Evolutionary conservation across 1,140 invertebrate genomes (phyloP), one percentile per base, ranked within the genome.

Genomic region (Fopius arisanus): DNA sequence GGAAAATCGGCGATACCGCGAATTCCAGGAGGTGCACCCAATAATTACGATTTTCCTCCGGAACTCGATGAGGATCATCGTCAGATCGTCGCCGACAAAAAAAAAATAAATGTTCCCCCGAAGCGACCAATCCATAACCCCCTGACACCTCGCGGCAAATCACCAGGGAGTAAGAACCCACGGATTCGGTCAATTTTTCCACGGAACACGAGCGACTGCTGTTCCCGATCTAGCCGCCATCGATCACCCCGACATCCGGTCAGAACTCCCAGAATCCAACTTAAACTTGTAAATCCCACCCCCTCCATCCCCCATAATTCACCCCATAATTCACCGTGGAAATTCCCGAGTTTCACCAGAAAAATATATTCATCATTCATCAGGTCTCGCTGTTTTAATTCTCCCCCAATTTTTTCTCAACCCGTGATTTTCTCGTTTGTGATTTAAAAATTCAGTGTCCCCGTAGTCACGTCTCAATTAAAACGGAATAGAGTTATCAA

Each of bases 401-500:
- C 14, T 59, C 23, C 54, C 26, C 23, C 54, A 23, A 59, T 51
- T 21, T 51, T 21, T 51, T 19, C 19, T 51, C 43, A 5, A 51
- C 43, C 19, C n/a, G 43, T 16, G 1, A 7, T n/a, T 7, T 51
- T n/a, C 43, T 19, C 43, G n/a, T 16, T 12, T 51, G 5, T 51
- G 43, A 51, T 16, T 51, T 16, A 51, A 51, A 51, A 51, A 51
- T 51, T 51, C 43, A 51, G 43, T 51, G 43, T 51, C 43, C 43
- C 54, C 54, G 23, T 26, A 59, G 54, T 59, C 54, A 59, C 54
- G 54, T 59, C 54, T 59, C 54, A 59, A 59, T 59, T 59, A 59
- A 59, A 59, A 59, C 54, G 54, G 54, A 59, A 59, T 59, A 26
- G 54, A 59, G 54, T 59, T 59, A 59, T 59, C 23, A 59, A 59